These are phyloP conservation scores for Halocaridina rubra DNA, from an alignment of 2,888 invertebrate genomes.

Conservation along the genomic window DNA sequence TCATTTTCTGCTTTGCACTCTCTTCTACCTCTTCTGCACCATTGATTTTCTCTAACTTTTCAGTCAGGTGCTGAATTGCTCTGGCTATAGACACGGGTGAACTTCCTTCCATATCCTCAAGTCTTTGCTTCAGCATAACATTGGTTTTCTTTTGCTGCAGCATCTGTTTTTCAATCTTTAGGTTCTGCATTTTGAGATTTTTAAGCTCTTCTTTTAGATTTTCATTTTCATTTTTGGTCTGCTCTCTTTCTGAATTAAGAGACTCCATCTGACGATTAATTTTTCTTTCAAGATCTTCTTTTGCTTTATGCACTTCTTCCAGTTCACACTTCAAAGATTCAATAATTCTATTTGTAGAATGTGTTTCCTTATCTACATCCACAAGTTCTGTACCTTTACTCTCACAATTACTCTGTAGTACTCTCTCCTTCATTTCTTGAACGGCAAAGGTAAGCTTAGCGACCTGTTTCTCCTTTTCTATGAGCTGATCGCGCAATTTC, in stretches of 20 bases:
- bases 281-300: constrained; percentile 12
- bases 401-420: neutral
- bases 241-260: neutral
- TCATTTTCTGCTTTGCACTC: constrained; percentile 18
- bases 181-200: constrained; percentile 18
- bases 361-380: constrained; percentile 37
- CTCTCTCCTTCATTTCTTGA: constrained; percentile 47
- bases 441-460: constrained; percentile 36
- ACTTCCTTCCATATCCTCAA: constrained; percentile 44
- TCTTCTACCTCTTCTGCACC: constrained; percentile 31
- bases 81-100: constrained; percentile 38
- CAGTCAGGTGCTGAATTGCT: constrained; percentile 29
- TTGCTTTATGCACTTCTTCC: neutral
- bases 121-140: constrained; percentile 20
- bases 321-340: constrained; percentile 34
- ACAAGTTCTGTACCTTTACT: neutral
- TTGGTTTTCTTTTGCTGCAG: constrained; percentile 40
- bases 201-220: constrained; percentile 25
- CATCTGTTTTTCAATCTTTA: constrained; percentile 32
- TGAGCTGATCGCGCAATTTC: constrained; percentile 55
- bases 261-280: neutral
- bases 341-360: constrained; percentile 3
- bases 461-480: constrained; percentile 59
- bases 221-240: constrained; percentile 23
- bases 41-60: constrained; percentile 38